These are phyloP conservation scores for Linnaemya vulpina DNA, from an alignment of 2,888 invertebrate species.

Conservation along the genomic window DNA sequence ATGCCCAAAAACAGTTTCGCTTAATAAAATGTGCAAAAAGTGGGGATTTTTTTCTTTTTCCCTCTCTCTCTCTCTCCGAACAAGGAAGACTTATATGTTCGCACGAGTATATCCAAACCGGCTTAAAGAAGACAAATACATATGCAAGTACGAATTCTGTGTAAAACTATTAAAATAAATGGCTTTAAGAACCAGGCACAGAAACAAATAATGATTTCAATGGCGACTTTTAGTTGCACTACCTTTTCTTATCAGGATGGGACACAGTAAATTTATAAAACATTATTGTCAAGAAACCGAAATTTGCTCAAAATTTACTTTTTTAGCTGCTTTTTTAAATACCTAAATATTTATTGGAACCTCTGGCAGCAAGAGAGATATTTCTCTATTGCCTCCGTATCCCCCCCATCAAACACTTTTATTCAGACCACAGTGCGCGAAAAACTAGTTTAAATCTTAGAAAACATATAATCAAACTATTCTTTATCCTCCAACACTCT, in stretches of 20 bases:
- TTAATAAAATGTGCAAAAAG: constrained; percentile 10
- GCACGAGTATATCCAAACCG: neutral
- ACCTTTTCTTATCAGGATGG: too few species aligned
- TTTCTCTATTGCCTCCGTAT: too few species aligned
- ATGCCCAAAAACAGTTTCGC: constrained; percentile 26
- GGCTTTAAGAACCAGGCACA: neutral
- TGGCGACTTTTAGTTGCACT: neutral
- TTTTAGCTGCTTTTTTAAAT: too few species aligned
- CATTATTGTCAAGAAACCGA: too few species aligned
- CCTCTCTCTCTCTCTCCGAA: neutral
- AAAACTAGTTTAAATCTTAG: too few species aligned
- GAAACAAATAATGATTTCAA: neutral
- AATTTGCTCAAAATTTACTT: too few species aligned
- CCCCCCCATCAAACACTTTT: too few species aligned
- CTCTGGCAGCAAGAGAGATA: too few species aligned
- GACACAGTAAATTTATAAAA: too few species aligned
- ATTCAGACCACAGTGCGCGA: too few species aligned
- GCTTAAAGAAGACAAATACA: constrained; percentile 27
- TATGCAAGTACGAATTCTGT: constrained; percentile 24
- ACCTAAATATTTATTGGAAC: too few species aligned
- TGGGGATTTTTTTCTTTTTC: neutral
- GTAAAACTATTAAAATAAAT: constrained; percentile 56
- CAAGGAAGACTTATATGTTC: neutral
- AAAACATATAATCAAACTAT: too few species aligned
- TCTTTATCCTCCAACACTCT: neutral